Evolutionary conservation across 2,797 vertebrate species (phyloP), one percentile per base, ranked within the genome.

Genomic region (Rhynchonycteris naso): DNA sequence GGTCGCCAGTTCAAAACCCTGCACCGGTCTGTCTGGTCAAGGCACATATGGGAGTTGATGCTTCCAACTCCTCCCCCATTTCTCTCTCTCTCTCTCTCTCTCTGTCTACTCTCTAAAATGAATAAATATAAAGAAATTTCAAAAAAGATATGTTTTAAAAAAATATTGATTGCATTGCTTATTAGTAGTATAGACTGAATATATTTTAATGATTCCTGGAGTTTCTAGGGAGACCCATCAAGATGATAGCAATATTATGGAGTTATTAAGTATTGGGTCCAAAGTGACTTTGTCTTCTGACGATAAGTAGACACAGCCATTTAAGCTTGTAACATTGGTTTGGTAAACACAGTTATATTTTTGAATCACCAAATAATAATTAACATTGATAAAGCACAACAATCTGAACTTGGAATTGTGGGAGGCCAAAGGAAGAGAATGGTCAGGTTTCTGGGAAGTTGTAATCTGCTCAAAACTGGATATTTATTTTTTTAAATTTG

Each of bases 171-270:
- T 76, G 13, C 43, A 87, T 90, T 71, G 13, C 47, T 93, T 66
- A 68, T 54, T 11, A n/a, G 11, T 65, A 66, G 15, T 87, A 1
- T 66, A 65, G 22, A 54, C 35, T 18, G 68, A 92, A 26, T 52
- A 59, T 50, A 50, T 95, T 90, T 93, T 88, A 52, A 89, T 75
- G n/a, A 75, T 69, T 79, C 30, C 72, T 90, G 50, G 58, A 76
- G 13, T 89, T 13, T 65, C 21, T 80, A 78, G 28, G 54, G 24
- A 75, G 54, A 88, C 28, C 16, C 4, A 30, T 66, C 19, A 93
- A 88, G 28, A 82, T 80, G 33, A 76, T 58, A 90, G 58, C 68
- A 95, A 74, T 90, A 88, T 65, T 71, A 87, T 26, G 15, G 14
- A 15, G 28, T 30, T 59, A 59, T 87, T 68, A 76, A 74, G 30